phyloP scores from a whole-genome alignment of 2,888 invertebrate genomes.

The Cheilosia scutellata region DNA sequence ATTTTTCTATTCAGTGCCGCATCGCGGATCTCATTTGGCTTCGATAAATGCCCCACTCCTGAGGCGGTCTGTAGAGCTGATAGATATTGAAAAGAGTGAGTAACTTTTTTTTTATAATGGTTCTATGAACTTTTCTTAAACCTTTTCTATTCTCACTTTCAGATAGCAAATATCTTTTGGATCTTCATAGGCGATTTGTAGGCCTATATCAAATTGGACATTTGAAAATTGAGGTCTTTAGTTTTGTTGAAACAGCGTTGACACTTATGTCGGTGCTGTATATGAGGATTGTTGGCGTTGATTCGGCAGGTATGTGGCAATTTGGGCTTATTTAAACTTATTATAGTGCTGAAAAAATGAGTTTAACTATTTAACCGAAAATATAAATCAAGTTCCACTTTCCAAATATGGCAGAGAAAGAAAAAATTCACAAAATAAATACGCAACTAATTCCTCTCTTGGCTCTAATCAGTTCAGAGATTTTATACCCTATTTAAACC shows the following conservation, averaged over 20 bases:
- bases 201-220: conserved; percentile 85
- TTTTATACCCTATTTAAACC: too few species aligned
- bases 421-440: too few species aligned
- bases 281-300: conserved; percentile 90
- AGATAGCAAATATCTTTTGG: conserved; percentile 89
- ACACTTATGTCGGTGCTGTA: conserved; percentile 91
- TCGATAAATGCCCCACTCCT: conserved; percentile 90
- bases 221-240: conserved; percentile 86
- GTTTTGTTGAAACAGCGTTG: conserved; percentile 91
- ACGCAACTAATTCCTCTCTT: too few species aligned
- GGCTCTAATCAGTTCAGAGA: too few species aligned
- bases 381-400: too few species aligned
- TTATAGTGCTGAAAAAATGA: too few species aligned
- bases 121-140: neutral
- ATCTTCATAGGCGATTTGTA: conserved; percentile 88
- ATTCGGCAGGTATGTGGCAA: conserved; percentile 88
- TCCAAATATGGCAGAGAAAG: too few species aligned
- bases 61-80: conserved; percentile 90
- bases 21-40: conserved; percentile 92
- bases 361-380: too few species aligned
- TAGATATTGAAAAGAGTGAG: conserved; percentile 91
- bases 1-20: conserved; percentile 95
- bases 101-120: conserved; percentile 12
- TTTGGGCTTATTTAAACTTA: too few species aligned
- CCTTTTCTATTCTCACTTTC: conserved; percentile 77